Evolutionary conservation across 2,888 invertebrate species (phyloP).

Genomic region (Drosophila merina): DNA sequence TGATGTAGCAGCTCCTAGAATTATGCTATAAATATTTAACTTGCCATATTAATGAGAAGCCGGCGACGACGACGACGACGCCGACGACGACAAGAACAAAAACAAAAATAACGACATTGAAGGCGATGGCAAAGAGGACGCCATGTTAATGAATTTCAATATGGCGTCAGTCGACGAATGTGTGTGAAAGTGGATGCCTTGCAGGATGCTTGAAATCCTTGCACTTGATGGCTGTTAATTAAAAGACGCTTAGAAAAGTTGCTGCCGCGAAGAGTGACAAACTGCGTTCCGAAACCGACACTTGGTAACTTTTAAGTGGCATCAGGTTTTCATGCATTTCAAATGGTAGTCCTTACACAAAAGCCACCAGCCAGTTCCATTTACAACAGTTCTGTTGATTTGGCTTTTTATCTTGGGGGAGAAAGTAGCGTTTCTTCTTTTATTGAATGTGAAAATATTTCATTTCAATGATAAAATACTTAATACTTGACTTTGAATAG

Average conservation of each 20-base stretch:
- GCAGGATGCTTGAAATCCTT: slow-evolving; percentile 62
- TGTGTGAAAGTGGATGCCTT: slow-evolving; percentile 25
- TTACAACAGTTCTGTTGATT: background rate
- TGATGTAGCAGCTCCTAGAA: slow-evolving; percentile 68
- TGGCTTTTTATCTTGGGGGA: background rate
- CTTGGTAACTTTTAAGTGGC: slow-evolving; percentile 63
- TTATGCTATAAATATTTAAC: slow-evolving; percentile 80
- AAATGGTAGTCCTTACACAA: slow-evolving; percentile 42
- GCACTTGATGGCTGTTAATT: slow-evolving; percentile 78
- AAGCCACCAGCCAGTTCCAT: slow-evolving; percentile 8
- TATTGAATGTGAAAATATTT: background rate
- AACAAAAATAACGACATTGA: slow-evolving; percentile 2
- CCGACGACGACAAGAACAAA: slow-evolving; percentile 1
- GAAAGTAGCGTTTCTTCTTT: background rate
- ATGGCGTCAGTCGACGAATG: slow-evolving; percentile 60
- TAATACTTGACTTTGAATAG: too few relatives aligned
- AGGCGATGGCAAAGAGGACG: slow-evolving; percentile 44
- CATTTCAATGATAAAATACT: background rate
- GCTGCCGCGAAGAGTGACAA: slow-evolving; percentile 39
- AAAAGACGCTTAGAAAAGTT: slow-evolving; percentile 73
- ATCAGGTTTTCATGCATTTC: slow-evolving; percentile 53
- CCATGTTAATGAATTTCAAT: slow-evolving; percentile 78
- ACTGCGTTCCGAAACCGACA: slow-evolving; percentile 39
- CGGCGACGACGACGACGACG: slow-evolving; percentile 31
- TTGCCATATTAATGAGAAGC: slow-evolving; percentile 73